Base-by-base conservation (phyloP, 2,888 invertebrate genomes). In the Dynastes maya region DNA sequence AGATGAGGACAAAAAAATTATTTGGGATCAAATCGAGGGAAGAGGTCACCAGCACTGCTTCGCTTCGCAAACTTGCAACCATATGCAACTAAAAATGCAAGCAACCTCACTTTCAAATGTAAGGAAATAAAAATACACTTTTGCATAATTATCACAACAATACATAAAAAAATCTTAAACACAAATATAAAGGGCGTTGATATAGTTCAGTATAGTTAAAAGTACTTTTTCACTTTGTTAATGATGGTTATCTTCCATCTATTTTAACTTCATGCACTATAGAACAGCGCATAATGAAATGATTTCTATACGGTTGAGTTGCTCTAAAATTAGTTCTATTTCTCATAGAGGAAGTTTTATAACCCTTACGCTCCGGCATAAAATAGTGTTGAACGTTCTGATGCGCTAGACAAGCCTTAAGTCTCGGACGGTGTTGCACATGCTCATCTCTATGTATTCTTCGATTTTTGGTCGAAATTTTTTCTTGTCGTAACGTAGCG, bases 201-300 rank as follows among this genome's bases (percentile, higher is more conserved):
- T 37, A 5, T 37, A 37, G 5, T 22, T 22, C 22, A 22, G 37
- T 2, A 55, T 65, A 13, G 58, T 58, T 32, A 55, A 67, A 76
- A 45, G 53, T 67, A 76, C 29, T 76, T 76, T 76, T 53, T 76
- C 76, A 67, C 76, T 76, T 76, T 76, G 76, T 76, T 76, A 53
- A 65, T 55, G 67, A 67, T 63, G 55, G 11, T 64, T 65, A 65
- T 76, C 63, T 51, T 37, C 45, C n/a, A 63, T 75, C 67, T 78
- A 75, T 67, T 78, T 76, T 70, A 78, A 78, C 78, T 78, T 78
- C 78, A 78, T 76, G 78, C 75, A 49, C 78, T 76, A 75, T 78
- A 78, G 78, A 75, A 75, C 76, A 78, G 78, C 78, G 78, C 78
- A 78, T 78, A 78, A 78, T 78, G 70, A 78, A 75, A 78, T 78